A percentile compares a stretch with the other conserved stretches of the same genome.
phyloP scores from a whole-genome alignment of 2,888 invertebrate species.

The Idaea biselata region DNA sequence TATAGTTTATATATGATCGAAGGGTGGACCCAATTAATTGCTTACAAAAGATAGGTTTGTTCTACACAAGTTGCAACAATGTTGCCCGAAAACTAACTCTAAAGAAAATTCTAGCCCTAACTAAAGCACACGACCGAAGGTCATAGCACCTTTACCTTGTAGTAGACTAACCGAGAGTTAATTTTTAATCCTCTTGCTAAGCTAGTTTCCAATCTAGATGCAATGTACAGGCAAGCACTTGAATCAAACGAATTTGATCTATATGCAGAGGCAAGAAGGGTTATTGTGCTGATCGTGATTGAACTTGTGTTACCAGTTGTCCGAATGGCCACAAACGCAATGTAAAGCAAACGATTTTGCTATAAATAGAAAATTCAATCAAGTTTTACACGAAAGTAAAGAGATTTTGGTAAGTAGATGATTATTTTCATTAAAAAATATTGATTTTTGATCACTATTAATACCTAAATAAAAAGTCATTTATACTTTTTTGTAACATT shows the following conservation, averaged over 20 bases:
- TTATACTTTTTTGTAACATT: too few species aligned
- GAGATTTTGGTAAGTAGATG: neutral
- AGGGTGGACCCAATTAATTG: neutral
- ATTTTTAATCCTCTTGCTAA: constrained; percentile 40
- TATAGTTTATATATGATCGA: too few species aligned
- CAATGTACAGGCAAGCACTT: constrained; percentile 18
- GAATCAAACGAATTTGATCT: constrained; percentile 9
- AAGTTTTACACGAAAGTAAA: constrained; percentile 15
- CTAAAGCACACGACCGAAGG: constrained; percentile 23
- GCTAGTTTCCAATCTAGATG: constrained; percentile 32
- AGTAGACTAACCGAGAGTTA: constrained; percentile 43
- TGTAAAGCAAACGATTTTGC: constrained; percentile 27
- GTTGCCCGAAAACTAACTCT: constrained; percentile 2
- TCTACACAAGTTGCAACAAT: neutral
- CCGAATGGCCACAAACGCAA: constrained; percentile 13
- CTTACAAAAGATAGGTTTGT: neutral
- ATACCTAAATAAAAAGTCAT: too few species aligned
- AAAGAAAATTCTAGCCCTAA: constrained; percentile 6
- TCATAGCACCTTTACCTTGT: constrained; percentile 30
- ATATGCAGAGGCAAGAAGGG: constrained; percentile 14
- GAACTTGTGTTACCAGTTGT: constrained; percentile 8
- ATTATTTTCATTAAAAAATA: too few species aligned
- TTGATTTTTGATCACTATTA: too few species aligned
- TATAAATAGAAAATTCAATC: constrained; percentile 29
- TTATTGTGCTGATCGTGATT: neutral